Evolutionary conservation across 2,888 invertebrate species (phyloP), one percentile per base, ranked within the genome.

Genomic region (Octodonta nipae): DNA sequence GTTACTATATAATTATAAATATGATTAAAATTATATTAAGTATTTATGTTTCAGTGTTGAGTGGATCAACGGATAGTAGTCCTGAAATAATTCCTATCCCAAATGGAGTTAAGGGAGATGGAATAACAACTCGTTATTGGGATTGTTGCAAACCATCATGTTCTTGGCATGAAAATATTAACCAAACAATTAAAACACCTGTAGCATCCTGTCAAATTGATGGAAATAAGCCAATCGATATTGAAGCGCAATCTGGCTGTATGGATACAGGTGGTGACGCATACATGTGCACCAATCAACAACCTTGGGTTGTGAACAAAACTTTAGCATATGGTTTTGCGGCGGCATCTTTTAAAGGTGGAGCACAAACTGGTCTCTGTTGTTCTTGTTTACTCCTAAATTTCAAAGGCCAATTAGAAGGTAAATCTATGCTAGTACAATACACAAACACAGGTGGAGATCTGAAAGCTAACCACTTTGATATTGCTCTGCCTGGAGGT

Each of bases 121-220:
- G 39, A 3, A 30, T 29, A 11, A 42, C 42, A 6, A 42, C 42
- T 22, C 30, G 42, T n/a, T 42, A 42, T 30, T 42, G 42, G 42
- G 42, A 42, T 13, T 42, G 42, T 26, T 42, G 42, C 32, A 40
- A 37, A 7, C 37, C 40, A 3, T 39, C 42, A 3, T 42, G 42
- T 31, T 36, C 34, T 5, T 42, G 42, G 42, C 32, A 33, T 4
- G 24, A 33, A 17, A 38, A 37, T 15, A 15, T 42, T 10, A 15
- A 31, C 13, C 32, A 30, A 7, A 31, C 35, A 11, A 32, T 22
- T 20, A 26, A 12, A 10, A 29, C 33, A 12, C 41, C 41, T 6
- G 37, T 42, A 7, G 17, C 27, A 28, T 33, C 42, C 3, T 42
- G 42, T 15, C 13, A 25, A 10, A 26, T 17, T 4, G 42, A 42